A percentile compares a stretch with the other conserved stretches of the same genome.
Conservation (phyloP, 2,797 vertebrate genomes). For the Synaphobranchus kaupii region DNA sequence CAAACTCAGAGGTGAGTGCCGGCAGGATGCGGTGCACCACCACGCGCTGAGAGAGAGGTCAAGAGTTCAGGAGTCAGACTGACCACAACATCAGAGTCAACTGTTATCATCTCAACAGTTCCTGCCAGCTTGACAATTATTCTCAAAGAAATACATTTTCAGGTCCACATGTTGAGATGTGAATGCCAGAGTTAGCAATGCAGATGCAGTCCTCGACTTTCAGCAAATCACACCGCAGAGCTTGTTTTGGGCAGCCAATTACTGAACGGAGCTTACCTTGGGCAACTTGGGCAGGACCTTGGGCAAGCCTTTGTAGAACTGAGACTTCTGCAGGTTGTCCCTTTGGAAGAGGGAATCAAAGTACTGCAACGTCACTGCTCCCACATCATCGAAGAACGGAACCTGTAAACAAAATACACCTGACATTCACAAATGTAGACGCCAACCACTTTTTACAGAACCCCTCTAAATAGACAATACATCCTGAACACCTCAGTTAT, state of each 20-base stretch:
- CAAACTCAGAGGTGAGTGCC: constrained; percentile 89
- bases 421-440: not conserved
- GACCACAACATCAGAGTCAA: not conserved
- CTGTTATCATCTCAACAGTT: not conserved
- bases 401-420: constrained; percentile 71
- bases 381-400: constrained; percentile 96
- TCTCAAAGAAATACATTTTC: not conserved
- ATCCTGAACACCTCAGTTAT: not conserved
- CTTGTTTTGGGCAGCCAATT: not conserved
- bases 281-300: constrained; percentile 95
- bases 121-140: not conserved
- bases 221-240: not conserved
- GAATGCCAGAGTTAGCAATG: not conserved
- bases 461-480: not conserved
- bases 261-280: constrained; percentile 76
- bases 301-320: constrained; percentile 98
- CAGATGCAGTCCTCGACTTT: not conserved
- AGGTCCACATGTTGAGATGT: not conserved
- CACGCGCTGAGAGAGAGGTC: constrained; percentile 77
- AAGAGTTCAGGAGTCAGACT: not conserved
- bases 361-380: constrained; percentile 93
- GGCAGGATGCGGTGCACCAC: constrained; percentile 92
- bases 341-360: constrained; percentile 97
- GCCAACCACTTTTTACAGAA: not conserved
- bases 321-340: constrained; percentile 98